Base-by-base conservation (phyloP, 1,140 invertebrate genomes). In the Habropoda laboriosa region DNA sequence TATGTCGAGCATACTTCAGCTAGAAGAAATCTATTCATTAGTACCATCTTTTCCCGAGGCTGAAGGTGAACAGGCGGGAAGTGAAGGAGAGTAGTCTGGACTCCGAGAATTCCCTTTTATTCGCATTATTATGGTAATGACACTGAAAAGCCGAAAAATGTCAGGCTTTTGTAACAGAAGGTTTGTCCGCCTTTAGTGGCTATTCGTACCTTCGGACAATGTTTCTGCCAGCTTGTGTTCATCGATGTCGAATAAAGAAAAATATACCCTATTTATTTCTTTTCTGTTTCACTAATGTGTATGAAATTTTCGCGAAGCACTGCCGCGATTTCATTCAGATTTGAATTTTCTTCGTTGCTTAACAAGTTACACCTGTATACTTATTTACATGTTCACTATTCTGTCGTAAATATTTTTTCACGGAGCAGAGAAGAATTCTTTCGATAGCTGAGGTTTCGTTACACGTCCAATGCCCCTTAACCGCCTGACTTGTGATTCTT, bases 101-200 rank as follows among this genome's bases (percentile, higher is more conserved):
- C 88, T 85, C 86, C 51, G 82, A 86, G 87, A 92, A 92, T 92
- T 91, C 87, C 87, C 89, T 92, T 92, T 92, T 89, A 92, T 91
- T 91, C 90, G 88, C 90, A 92, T 92, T 92, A 92, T 92, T 92
- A 92, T 89, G 87, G 89, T 92, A 92, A 92, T 91, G 91, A 92
- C 89, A 92, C 91, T 92, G 91, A 90, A 89, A 91, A 89, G 89
- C 87, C 86, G 89, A 90, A 89, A 91, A 91, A 90, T 90, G 89
- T 89, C 87, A 86, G 89, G 86, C 91, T 92, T 92, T 92, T 92
- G 91, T 91, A 88, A 91, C 89, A 89, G 89, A 91, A 87, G 89
- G 90, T 91, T 92, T 92, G 90, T 92, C 90, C 88, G 91, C 88
- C 90, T 87, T 78, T 78, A 78, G 66, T 42, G 66, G 75, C 75